These are phyloP conservation scores for Geophilus truncorum DNA, from an alignment of 2,888 invertebrate species.

Conservation along the genomic window DNA sequence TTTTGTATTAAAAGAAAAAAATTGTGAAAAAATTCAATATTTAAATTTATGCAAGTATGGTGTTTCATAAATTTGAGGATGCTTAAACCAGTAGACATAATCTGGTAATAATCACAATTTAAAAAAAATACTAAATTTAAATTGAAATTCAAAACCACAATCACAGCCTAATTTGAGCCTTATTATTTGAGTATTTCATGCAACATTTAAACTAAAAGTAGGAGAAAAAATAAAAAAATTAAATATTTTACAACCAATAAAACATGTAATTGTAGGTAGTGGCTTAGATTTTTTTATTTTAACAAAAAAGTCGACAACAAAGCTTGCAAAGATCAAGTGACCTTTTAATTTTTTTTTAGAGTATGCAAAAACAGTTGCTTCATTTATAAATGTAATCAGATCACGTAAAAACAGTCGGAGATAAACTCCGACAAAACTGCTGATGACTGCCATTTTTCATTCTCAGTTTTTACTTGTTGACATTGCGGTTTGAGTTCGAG, in stretches of 20 bases:
- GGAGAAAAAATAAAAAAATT: no score
- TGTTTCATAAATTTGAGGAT: no score
- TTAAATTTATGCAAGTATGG: no score
- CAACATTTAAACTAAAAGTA: neutral
- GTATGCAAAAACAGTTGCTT: neutral
- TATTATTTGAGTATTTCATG: neutral
- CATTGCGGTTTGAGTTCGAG: slow-evolving; percentile 1
- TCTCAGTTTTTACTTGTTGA: neutral
- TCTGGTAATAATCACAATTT: no score
- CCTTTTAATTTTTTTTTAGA: neutral
- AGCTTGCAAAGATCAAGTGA: no score
- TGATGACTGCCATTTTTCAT: neutral
- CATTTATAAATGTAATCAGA: neutral
- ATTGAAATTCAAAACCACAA: neutral
- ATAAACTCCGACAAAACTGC: neutral
- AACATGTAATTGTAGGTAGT: neutral
- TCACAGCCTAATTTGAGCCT: neutral
- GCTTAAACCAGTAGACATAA: no score
- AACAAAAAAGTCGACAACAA: no score
- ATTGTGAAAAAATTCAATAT: no score
- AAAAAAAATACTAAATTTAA: no score
- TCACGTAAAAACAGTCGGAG: neutral
- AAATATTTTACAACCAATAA: slow-evolving; percentile 4
- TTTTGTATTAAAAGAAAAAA: no score
- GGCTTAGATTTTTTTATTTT: no score